These are phyloP conservation scores for Eumacrocentrus americanus DNA, from an alignment of 2,888 invertebrate genomes.

Conservation along the genomic window DNA sequence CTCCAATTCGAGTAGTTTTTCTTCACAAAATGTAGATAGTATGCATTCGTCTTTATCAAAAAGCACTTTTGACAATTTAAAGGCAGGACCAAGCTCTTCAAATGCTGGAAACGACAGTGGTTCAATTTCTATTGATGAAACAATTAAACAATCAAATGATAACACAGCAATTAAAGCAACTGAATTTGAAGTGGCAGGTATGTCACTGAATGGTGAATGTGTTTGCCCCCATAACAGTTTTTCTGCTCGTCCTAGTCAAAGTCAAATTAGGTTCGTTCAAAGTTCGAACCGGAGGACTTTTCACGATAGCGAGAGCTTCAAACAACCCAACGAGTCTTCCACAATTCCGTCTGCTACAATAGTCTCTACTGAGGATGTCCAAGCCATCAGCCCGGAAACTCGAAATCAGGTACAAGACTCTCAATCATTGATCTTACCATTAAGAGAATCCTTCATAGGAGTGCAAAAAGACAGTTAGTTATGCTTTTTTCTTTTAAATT, in stretches of 20 bases:
- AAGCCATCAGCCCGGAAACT: slow-evolving; percentile 26
- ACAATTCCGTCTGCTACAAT: no score
- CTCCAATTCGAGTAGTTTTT: no score
- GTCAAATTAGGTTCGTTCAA: slow-evolving; percentile 21
- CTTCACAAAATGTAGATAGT: no score
- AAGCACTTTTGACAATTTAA: background rate
- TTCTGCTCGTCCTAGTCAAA: no score
- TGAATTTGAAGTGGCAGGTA: no score
- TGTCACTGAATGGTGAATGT: background rate
- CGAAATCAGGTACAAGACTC: slow-evolving; percentile 24
- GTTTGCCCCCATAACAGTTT: no score
- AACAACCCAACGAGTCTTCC: slow-evolving; percentile 30
- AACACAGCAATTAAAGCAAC: slow-evolving; percentile 5
- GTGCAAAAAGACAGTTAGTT: slow-evolving; percentile 39
- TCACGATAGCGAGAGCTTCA: no score
- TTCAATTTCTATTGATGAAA: slow-evolving; percentile 13
- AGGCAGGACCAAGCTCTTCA: slow-evolving; percentile 4
- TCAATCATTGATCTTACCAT: slow-evolving; percentile 37
- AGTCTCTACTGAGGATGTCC: no score
- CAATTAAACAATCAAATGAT: slow-evolving; percentile 16
- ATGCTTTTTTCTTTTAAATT: no score
- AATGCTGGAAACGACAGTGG: background rate
- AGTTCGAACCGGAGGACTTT: no score
- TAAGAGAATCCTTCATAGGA: slow-evolving; percentile 41
- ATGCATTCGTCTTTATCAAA: background rate